These are phyloP conservation scores for Antheraea mylitta DNA, from an alignment of 1,140 invertebrate genomes.

Conservation along the genomic window DNA sequence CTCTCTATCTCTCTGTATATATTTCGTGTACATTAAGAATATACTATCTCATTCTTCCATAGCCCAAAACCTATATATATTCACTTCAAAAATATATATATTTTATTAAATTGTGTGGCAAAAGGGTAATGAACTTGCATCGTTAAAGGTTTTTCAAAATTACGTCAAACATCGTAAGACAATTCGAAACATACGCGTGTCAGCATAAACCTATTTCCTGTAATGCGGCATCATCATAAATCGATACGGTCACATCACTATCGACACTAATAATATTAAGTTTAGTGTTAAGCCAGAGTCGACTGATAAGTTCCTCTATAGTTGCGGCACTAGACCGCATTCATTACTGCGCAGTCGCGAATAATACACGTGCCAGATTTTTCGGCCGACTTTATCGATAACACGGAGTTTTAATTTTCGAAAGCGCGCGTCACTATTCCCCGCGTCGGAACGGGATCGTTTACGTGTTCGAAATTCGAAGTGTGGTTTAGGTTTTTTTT, in stretches of 20 bases:
- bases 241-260: background rate
- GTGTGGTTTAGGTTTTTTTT: background rate
- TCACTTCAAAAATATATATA: too few relatives aligned
- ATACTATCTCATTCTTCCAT: too few relatives aligned
- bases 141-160: too few relatives aligned
- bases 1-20: too few relatives aligned
- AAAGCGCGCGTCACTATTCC: background rate
- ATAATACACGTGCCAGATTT: background rate
- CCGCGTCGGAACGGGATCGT: background rate
- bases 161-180: too few relatives aligned
- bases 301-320: background rate
- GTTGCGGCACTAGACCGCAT: background rate
- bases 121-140: too few relatives aligned
- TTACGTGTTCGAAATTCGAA: background rate
- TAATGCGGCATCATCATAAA: background rate
- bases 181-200: too few relatives aligned
- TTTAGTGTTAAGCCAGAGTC: background rate
- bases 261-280: background rate
- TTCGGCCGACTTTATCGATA: background rate
- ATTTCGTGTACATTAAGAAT: too few relatives aligned
- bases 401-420: background rate
- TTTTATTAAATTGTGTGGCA: too few relatives aligned
- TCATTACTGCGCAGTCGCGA: slow-evolving; percentile 3
- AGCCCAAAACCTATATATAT: too few relatives aligned
- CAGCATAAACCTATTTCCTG: too few relatives aligned